phyloP scores from a whole-genome alignment of 1,140 invertebrate species.

The Eumaeus atala region DNA sequence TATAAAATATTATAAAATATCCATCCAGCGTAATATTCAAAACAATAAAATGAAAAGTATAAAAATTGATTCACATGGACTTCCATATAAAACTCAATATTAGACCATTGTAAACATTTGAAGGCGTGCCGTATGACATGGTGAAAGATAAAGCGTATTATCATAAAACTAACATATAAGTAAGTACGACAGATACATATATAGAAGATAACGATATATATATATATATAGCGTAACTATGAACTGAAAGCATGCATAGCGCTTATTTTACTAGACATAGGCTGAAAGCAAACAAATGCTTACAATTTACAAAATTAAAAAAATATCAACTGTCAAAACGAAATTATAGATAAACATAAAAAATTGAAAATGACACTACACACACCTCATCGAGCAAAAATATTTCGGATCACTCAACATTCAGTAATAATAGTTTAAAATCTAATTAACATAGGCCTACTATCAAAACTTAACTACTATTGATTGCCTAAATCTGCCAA shows the following conservation, averaged over 20 bases:
- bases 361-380: slow-evolving; percentile 25
- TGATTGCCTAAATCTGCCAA: slow-evolving; percentile 28
- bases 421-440: slow-evolving; percentile 14
- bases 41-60: no score
- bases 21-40: no score
- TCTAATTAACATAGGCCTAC: slow-evolving; percentile 10
- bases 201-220: slow-evolving; percentile 39
- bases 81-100: slow-evolving; percentile 45
- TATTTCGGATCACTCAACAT: slow-evolving; percentile 20
- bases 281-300: slow-evolving; percentile 72
- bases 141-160: slow-evolving; percentile 52
- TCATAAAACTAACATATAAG: slow-evolving; percentile 60
- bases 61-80: slow-evolving; percentile 43
- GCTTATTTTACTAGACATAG: slow-evolving; percentile 41
- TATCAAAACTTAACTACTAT: slow-evolving; percentile 17
- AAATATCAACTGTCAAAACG: slow-evolving; percentile 36
- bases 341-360: slow-evolving; percentile 37
- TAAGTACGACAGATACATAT: slow-evolving; percentile 72
- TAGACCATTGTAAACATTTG: slow-evolving; percentile 72
- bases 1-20: no score
- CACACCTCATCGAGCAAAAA: slow-evolving; percentile 21
- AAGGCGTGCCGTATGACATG: slow-evolving; percentile 65
- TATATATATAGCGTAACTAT: slow-evolving; percentile 66
- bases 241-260: slow-evolving; percentile 73
- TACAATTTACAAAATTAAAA: slow-evolving; percentile 69